Evolutionary conservation across 2,888 invertebrate species (phyloP), one percentile per base, ranked within the genome.

Genomic region (Smittia sp.): DNA sequence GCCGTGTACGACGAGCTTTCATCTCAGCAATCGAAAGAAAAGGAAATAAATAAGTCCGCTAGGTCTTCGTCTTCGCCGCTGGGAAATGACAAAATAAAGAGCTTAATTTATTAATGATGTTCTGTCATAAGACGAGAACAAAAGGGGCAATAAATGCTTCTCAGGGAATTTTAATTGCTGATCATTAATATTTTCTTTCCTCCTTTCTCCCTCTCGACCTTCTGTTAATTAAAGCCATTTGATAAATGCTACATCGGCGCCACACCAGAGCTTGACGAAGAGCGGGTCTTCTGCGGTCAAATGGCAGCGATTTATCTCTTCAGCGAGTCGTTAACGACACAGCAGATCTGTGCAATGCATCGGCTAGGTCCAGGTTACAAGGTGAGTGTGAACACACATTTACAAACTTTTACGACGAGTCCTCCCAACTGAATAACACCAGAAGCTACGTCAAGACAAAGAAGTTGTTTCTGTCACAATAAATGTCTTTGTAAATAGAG

Each of bases 191-290:
- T 69, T 69, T 52, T 69, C 69, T 54, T 41, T 24, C 39, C 2
- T 32, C n/a, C 24, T 32, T 18, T 58, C 13, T 58, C 20, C 6
- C 22, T 11, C 1, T 27, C 54, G 38, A 63, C 74, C 78, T 63
- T 27, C 63, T 27, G 22, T n/a, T 15, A 38, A 72, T 81, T 80
- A 9, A 84, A 98, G 96, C 95, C 97, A 74, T 99, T 98, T 85
- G 99, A 99, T 86, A 98, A 98, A 83, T 99, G 99, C 84, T 98
- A 95, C 84, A 96, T 99, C 80, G 99, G 99, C 75, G 96, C 97
- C 75, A 96, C 96, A 69, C 95, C 97, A 1, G 98, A 98, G 84
- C 84, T 97, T 80, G 97, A 97, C 80, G 95, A 96, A 80, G 97
- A 98, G 81, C 88, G 96, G 75, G 96, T 98, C 77, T 99, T 99